Evolutionary conservation across 2,888 invertebrate genomes (phyloP).

Genomic region (Cephus nigrinus): DNA sequence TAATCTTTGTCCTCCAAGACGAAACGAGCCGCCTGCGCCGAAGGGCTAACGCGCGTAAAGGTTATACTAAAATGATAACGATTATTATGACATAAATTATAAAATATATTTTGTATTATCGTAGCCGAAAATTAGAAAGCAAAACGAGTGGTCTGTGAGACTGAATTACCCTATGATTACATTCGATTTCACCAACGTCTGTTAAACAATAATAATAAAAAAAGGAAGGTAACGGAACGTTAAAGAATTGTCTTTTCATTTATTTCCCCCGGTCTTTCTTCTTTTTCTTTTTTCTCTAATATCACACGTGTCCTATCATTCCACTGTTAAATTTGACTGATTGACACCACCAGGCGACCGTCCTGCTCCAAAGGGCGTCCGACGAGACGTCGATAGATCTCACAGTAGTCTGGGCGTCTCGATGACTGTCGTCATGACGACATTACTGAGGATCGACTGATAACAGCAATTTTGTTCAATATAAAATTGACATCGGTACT

Average conservation of each 20-base stretch:
- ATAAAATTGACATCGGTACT: no score
- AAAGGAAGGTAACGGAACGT: constrained; percentile 34
- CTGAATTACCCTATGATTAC: constrained; percentile 34
- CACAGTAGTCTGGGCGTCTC: no score
- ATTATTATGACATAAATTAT: constrained; percentile 48
- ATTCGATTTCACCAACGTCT: constrained; percentile 45
- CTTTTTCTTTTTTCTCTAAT: background rate
- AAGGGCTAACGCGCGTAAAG: background rate
- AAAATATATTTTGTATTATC: constrained; percentile 60
- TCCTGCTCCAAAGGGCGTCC: background rate
- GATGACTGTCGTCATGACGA: background rate
- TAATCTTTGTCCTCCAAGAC: background rate
- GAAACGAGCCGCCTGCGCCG: background rate
- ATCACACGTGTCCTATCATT: background rate
- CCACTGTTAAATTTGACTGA: background rate
- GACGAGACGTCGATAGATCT: background rate
- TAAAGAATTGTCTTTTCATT: constrained; percentile 31
- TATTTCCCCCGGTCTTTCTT: constrained; percentile 20
- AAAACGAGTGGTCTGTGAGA: constrained; percentile 42
- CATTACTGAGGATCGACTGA: background rate
- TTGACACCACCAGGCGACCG: background rate
- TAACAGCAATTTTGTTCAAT: background rate
- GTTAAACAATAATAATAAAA: constrained; percentile 36
- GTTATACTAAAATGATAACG: constrained; percentile 28
- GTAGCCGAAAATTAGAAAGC: constrained; percentile 47